Conservation (phyloP, 2,797 vertebrate species). For the Pipistrellus nathusii region DNA sequence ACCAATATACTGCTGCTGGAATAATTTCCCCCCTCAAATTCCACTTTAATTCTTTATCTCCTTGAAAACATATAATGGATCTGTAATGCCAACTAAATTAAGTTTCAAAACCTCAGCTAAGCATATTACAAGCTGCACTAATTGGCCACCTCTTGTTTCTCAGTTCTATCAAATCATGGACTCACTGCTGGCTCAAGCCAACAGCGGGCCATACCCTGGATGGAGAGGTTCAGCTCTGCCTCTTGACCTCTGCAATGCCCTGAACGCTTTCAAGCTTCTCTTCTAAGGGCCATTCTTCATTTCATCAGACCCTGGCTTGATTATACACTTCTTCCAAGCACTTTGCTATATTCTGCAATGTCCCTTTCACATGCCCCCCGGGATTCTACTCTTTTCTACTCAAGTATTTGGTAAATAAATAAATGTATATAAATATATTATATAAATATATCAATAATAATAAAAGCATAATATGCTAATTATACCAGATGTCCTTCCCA, state of each 20-base stretch:
- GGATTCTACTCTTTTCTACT: background rate
- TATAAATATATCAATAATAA: too few relatives aligned
- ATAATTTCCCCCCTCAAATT: background rate
- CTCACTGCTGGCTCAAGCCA: background rate
- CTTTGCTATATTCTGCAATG: background rate
- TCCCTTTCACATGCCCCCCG: background rate
- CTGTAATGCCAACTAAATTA: background rate
- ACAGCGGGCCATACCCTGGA: rapidly evolving
- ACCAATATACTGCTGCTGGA: background rate
- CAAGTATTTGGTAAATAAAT: background rate
- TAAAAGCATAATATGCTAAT: too few relatives aligned
- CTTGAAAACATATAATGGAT: background rate
- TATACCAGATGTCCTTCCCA: too few relatives aligned
- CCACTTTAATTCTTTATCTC: background rate
- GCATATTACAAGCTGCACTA: background rate
- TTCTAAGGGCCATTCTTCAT: background rate
- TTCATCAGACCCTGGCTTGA: background rate
- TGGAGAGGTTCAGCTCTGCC: background rate
- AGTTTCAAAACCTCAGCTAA: constrained; percentile 41
- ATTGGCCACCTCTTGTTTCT: background rate
- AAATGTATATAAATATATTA: background rate
- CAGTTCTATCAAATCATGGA: rapidly evolving
- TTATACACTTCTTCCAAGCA: background rate
- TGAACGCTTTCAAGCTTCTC: background rate
- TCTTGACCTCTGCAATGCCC: background rate